Evolutionary conservation across 37 sponge, comb jelly and placozoan species (phyloP).

Genomic region (Petrosia ficiformis): DNA sequence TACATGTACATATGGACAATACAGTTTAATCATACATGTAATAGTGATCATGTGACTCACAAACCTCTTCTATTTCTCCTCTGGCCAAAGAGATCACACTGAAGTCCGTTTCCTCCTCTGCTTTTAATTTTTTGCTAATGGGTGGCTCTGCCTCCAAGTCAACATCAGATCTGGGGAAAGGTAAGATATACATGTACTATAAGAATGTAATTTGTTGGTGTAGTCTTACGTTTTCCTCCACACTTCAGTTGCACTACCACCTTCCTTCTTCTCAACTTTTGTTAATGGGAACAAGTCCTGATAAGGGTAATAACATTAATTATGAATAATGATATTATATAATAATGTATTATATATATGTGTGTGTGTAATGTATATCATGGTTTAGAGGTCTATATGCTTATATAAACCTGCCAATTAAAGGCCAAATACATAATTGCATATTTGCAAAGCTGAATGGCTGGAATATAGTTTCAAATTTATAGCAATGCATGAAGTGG

Average conservation of each 20-base stretch:
- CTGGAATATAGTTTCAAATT: too few relatives aligned
- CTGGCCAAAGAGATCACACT: conserved; percentile 77
- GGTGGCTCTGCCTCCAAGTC: conserved; percentile 35
- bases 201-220: background rate
- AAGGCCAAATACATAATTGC: too few relatives aligned
- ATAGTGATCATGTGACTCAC: background rate
- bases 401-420: too few relatives aligned
- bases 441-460: too few relatives aligned
- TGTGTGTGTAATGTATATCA: too few relatives aligned
- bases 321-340: background rate
- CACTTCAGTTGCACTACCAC: conserved; percentile 30
- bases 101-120: conserved; percentile 55
- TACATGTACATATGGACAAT: background rate
- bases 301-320: background rate
- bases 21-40: background rate
- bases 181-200: background rate
- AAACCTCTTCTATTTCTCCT: conserved; percentile 70
- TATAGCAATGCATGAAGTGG: too few relatives aligned
- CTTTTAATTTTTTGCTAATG: conserved; percentile 21
- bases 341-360: too few relatives aligned
- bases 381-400: too few relatives aligned
- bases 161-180: conserved; percentile 36
- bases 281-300: conserved; percentile 72
- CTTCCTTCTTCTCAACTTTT: conserved; percentile 52
- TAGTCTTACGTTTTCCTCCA: conserved; percentile 67